Evolutionary conservation across 2,797 vertebrate genomes (phyloP), one percentile per base, ranked within the genome.

Genomic region (Pipistrellus kuhlii): DNA sequence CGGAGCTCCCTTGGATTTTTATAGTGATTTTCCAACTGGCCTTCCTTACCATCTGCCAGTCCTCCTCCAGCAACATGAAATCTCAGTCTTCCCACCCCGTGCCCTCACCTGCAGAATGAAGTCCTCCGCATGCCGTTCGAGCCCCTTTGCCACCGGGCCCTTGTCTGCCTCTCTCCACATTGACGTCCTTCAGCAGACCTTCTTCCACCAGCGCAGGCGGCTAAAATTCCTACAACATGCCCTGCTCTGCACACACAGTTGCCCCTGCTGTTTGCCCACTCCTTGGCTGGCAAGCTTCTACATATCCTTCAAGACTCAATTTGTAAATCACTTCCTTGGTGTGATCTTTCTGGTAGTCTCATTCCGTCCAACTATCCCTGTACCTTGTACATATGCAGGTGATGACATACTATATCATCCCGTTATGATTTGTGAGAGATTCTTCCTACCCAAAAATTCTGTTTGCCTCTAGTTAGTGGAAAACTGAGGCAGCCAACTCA

Each of bases 391-490:
- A 8, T 64, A 83, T 20, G 32, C 35, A 68, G n/a, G 53, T 57
- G 51, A 25, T 46, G 55, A 44, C 17, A 76, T 15, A 55, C 53
- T 55, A 15, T 41, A 21, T 27, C 32, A 55, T 71, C 20, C 30
- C 51, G n/a, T 17, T 76, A 41, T 53, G 35, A 87, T 81, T 89
- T 91, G 72, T 77, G 32, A 90, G 69, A 78, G 38, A 48, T 30
- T 73, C 32, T 84, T 55, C 44, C 41, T 62, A 44, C 38, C 25
- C 27, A 2, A 84, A 90, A 77, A 77, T 32, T 66, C 32, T 38
- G 57, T 76, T 92, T 20, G 41, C 64, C 25, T 72, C 71, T 90
- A 71, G 44, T 85, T 78, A 88, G 41, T 77, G 14, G 66, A 86
- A 90, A 85, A 38, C 38, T 71, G 17, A 87, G 25, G 59, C 72